Percentiles rank a stretch among this genome's conserved stretches.
Conservation (phyloP, 2,797 vertebrate species). For the Betta splendens region DNA sequence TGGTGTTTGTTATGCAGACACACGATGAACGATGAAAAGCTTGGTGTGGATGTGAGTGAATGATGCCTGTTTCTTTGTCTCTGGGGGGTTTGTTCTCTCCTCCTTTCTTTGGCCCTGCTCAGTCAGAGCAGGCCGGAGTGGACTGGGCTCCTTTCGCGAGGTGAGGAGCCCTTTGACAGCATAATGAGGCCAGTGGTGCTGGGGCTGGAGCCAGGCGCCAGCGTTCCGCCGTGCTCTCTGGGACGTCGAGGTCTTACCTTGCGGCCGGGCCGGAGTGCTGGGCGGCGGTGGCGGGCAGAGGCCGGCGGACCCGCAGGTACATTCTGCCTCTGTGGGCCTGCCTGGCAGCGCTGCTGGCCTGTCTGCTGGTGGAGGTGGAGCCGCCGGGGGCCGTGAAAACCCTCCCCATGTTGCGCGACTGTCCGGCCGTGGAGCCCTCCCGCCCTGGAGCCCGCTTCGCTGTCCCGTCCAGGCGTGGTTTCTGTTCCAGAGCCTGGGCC, state of each 20-base stretch:
- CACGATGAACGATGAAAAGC: background rate
- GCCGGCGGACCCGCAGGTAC: constrained; percentile 49
- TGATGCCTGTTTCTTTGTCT: constrained; percentile 29
- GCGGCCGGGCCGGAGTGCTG: constrained; percentile 68
- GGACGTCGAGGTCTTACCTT: constrained; percentile 76
- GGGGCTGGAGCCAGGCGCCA: constrained; percentile 1
- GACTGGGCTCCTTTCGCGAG: constrained; percentile 28
- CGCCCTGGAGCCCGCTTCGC: constrained; percentile 8
- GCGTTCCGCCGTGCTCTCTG: constrained; percentile 11
- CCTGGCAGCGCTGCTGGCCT: constrained; percentile 60
- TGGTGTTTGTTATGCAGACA: no score
- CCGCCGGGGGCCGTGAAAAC: constrained; percentile 62
- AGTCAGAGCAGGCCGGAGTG: constrained; percentile 4
- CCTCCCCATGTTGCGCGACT: constrained; percentile 56
- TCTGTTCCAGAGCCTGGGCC: constrained; percentile 6
- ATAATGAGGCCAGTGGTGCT: constrained; percentile 6
- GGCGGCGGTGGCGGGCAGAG: constrained; percentile 42
- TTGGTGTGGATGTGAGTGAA: constrained; percentile 1
- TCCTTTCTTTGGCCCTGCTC: constrained; percentile 31
- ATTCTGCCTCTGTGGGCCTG: constrained; percentile 63
- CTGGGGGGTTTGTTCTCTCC: constrained; percentile 23
- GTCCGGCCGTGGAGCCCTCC: constrained; percentile 17
- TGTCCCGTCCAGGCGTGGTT: constrained; percentile 7
- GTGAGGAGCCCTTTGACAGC: constrained; percentile 24
- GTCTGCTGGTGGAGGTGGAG: constrained; percentile 30